Evolutionary conservation across 2,797 vertebrate genomes (phyloP).

Genomic region (Columba guinea): DNA sequence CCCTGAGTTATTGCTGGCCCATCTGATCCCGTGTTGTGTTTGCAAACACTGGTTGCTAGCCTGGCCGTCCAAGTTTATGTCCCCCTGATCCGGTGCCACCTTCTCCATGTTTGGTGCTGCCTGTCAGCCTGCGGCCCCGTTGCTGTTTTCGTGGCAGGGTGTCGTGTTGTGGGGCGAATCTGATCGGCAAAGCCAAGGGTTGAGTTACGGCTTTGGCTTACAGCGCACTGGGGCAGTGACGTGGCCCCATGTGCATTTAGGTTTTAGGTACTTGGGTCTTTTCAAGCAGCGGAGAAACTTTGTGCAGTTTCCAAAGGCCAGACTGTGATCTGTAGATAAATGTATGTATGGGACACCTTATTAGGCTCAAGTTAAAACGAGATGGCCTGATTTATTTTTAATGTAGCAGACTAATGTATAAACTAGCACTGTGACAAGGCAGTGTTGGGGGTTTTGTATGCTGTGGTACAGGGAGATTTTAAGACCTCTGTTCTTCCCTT

Average conservation of each 20-base stretch:
- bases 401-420: neutral
- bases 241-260: neutral
- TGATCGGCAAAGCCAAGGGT: constrained; percentile 9
- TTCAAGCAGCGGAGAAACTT: neutral
- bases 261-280: neutral
- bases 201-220: constrained; percentile 62
- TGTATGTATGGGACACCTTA: neutral
- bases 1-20: constrained; percentile 70
- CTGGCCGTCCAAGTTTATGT: constrained; percentile 66
- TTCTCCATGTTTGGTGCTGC: constrained; percentile 85
- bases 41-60: constrained; percentile 86
- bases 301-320: neutral
- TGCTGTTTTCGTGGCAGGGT: constrained; percentile 52
- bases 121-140: constrained; percentile 42
- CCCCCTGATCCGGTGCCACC: constrained; percentile 69
- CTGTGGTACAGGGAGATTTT: neutral
- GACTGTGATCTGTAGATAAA: neutral
- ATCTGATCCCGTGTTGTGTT: constrained; percentile 78
- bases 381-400: constrained; percentile 27
- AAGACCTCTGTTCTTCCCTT: neutral
- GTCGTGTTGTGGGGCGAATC: constrained; percentile 59
- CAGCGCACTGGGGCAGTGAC: neutral
- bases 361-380: neutral
- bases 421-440: neutral
- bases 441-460: fast-evolving